Evolutionary conservation across 2,888 invertebrate genomes (phyloP).

Genomic region (Caenorhabditis wallacei): DNA sequence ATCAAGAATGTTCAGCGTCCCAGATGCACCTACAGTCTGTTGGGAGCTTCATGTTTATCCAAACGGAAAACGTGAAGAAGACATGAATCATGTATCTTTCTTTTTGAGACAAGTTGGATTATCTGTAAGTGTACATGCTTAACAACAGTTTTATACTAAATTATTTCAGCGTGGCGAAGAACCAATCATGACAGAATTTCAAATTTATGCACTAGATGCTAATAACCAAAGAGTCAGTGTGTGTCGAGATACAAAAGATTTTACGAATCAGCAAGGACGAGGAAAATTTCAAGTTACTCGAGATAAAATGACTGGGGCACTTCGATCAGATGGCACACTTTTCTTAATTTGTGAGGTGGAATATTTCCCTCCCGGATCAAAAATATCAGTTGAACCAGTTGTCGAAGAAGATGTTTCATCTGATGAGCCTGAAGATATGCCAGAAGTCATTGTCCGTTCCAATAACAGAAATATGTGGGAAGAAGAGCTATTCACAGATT

Average conservation of each 20-base stretch:
- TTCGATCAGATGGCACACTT: conserved; percentile 77
- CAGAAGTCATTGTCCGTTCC: conserved; percentile 63
- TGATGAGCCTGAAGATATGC: conserved; percentile 70
- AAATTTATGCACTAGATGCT: conserved; percentile 80
- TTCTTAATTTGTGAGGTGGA: conserved; percentile 80
- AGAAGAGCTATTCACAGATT: conserved; percentile 78
- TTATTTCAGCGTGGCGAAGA: conserved; percentile 78
- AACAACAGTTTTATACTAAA: neutral
- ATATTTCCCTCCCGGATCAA: conserved; percentile 77
- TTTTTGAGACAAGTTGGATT: conserved; percentile 81
- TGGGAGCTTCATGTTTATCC: conserved; percentile 83
- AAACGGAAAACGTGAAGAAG: conserved; percentile 82
- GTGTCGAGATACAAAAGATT: conserved; percentile 82
- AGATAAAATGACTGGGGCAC: conserved; percentile 78
- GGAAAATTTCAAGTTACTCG: conserved; percentile 81
- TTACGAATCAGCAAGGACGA: conserved; percentile 82
- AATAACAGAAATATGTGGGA: conserved; percentile 77
- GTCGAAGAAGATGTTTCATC: conserved; percentile 67
- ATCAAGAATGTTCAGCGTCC: conserved; percentile 77
- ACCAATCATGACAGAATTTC: conserved; percentile 82
- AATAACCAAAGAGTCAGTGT: conserved; percentile 76
- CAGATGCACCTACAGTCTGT: conserved; percentile 77
- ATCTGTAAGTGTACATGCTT: conserved; percentile 52
- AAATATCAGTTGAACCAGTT: conserved; percentile 76
- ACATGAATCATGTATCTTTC: conserved; percentile 79